A percentile compares a stretch with the other conserved stretches of the same genome.
phyloP scores from a whole-genome alignment of 2,888 invertebrate species.

The Pristionchus entomophagus region DNA sequence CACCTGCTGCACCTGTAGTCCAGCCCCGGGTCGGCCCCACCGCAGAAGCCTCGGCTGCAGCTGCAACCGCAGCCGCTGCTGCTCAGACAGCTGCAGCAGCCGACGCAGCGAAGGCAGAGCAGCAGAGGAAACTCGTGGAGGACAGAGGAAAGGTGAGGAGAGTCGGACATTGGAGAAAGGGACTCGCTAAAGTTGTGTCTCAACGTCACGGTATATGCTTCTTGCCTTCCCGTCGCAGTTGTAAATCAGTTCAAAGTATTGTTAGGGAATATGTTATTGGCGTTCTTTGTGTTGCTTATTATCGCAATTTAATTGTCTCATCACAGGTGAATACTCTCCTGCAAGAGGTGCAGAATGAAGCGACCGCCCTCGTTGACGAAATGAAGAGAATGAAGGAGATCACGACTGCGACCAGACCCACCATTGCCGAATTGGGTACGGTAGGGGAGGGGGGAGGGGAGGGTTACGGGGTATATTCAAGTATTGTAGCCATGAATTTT shows the following conservation, averaged over 20 bases:
- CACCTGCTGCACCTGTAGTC: background rate
- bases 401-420: background rate
- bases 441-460: background rate
- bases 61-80: background rate
- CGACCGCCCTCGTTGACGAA: constrained; percentile 13
- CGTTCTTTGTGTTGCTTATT: no score
- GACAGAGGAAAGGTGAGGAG: background rate
- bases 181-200: no score
- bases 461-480: background rate
- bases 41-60: background rate
- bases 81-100: background rate
- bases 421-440: background rate
- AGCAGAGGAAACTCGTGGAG: constrained; percentile 30
- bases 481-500: no score
- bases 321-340: background rate
- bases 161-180: background rate
- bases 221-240: no score
- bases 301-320: background rate
- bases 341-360: constrained; percentile 29
- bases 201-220: background rate
- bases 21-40: background rate
- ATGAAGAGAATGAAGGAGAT: background rate
- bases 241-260: no score
- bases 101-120: background rate
- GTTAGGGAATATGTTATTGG: no score